A percentile compares a stretch with the other conserved stretches of the same genome.
phyloP scores from a whole-genome alignment of 2,797 vertebrate genomes.

The Ciconia nigra region DNA sequence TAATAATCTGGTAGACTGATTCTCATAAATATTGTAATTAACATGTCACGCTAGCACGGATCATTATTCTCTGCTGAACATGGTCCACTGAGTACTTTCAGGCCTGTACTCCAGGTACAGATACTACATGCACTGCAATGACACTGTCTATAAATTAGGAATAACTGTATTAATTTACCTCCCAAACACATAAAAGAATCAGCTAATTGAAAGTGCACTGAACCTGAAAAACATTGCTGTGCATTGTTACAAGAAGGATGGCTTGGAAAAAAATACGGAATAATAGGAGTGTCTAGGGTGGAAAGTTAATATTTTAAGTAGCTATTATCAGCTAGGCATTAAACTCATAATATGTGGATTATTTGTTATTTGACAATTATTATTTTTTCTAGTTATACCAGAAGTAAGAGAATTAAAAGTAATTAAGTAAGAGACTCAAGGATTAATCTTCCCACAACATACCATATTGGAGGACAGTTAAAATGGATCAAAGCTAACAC shows the following conservation, averaged over 20 bases:
- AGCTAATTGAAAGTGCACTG: neutral
- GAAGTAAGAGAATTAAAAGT: slow-evolving; percentile 9
- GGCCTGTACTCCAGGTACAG: neutral
- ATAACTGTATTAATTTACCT: neutral
- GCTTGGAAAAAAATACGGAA: neutral
- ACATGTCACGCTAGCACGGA: neutral
- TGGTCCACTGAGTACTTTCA: neutral
- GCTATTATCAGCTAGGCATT: slow-evolving; percentile 2
- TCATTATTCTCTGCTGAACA: neutral
- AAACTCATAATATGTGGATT: neutral
- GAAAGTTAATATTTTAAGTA: slow-evolving; percentile 42
- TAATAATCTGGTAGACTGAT: neutral
- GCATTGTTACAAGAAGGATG: neutral
- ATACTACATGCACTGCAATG: neutral
- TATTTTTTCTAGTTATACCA: neutral
- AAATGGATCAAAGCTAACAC: neutral
- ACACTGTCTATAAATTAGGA: neutral
- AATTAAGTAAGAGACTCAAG: neutral
- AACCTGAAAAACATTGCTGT: neutral
- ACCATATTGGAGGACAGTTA: neutral
- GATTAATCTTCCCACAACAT: neutral
- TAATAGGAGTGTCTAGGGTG: neutral
- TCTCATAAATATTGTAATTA: neutral
- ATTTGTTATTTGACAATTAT: neutral
- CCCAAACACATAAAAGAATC: neutral